Conservation (phyloP, 2,888 invertebrate genomes). For the Cryptosula pallasiana region DNA sequence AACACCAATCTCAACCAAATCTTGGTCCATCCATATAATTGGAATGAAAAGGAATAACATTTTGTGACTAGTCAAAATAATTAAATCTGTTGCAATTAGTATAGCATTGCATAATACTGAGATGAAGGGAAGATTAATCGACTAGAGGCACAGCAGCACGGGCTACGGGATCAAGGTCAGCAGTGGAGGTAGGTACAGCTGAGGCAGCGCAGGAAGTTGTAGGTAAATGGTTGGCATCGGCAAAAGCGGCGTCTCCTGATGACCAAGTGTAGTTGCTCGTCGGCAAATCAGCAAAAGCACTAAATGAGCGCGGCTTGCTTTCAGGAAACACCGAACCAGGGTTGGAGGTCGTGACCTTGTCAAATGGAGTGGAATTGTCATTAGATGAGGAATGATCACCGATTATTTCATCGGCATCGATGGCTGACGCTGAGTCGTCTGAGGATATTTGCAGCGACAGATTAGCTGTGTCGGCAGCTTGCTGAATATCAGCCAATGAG, state of each 20-base stretch:
- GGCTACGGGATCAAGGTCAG: not conserved
- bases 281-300: too few species aligned
- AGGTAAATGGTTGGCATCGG: not conserved
- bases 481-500: slow-evolving; percentile 14
- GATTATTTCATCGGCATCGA: not conserved
- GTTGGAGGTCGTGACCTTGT: too few species aligned
- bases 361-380: too few species aligned
- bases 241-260: not conserved
- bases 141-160: not conserved
- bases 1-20: too few species aligned
- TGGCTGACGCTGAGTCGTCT: not conserved
- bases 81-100: not conserved
- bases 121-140: not conserved
- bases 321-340: too few species aligned
- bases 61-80: too few species aligned
- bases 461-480: not conserved
- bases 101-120: not conserved
- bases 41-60: slow-evolving; percentile 15
- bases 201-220: not conserved
- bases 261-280: too few species aligned
- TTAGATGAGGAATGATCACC: too few species aligned
- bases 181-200: not conserved
- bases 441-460: not conserved
- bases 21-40: too few species aligned
- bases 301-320: too few species aligned